phyloP scores from a whole-genome alignment of 2,888 invertebrate species.

The Coelopa pilipes region DNA sequence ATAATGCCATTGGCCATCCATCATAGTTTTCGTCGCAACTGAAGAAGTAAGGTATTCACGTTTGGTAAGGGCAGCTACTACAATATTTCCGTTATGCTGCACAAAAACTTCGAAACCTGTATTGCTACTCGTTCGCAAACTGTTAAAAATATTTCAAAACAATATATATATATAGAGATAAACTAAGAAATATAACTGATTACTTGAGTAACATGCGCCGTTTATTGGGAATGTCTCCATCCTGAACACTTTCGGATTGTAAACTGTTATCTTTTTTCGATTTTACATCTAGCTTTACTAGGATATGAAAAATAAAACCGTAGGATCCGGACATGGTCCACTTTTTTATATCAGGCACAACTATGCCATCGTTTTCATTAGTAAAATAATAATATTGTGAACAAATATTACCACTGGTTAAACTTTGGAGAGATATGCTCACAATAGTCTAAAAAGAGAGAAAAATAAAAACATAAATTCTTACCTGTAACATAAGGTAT shows the following conservation, averaged over 20 bases:
- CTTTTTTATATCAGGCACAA: constrained; percentile 70
- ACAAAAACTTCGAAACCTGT: constrained; percentile 73
- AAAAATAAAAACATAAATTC: neutral
- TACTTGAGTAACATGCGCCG: constrained; percentile 68
- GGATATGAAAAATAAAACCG: constrained; percentile 72
- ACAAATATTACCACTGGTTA: constrained; percentile 64
- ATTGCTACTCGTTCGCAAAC: constrained; percentile 69
- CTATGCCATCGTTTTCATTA: constrained; percentile 68
- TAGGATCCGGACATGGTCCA: constrained; percentile 70
- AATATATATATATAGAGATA: neutral
- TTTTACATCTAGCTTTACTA: constrained; percentile 68
- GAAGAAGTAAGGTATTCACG: constrained; percentile 71
- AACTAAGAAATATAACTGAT: constrained; percentile 1
- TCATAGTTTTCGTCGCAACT: constrained; percentile 65
- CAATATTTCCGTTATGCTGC: constrained; percentile 69
- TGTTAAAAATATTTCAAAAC: constrained; percentile 47
- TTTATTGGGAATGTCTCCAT: constrained; percentile 49
- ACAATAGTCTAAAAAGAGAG: constrained; percentile 57
- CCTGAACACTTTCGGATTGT: constrained; percentile 29
- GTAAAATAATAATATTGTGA: constrained; percentile 70
- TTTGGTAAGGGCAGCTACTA: constrained; percentile 70
- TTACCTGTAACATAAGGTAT: neutral
- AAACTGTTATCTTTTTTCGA: neutral
- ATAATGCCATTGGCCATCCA: constrained; percentile 71
- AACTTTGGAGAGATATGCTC: constrained; percentile 60